Conservation (phyloP, 2,888 invertebrate species). For the Melinaea menophilus region DNA sequence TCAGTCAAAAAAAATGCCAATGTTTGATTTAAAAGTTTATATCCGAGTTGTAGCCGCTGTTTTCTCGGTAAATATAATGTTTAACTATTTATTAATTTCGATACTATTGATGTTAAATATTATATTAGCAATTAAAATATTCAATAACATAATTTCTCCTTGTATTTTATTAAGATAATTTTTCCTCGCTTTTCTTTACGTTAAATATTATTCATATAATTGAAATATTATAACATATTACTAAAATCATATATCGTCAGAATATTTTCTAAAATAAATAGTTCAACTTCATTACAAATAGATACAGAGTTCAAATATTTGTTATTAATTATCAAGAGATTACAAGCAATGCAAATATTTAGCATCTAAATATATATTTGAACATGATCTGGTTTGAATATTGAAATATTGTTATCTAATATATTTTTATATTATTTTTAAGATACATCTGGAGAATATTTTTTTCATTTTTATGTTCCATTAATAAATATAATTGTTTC, state of each 20-base stretch:
- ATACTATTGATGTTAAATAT: too few species aligned
- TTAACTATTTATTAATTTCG: too few species aligned
- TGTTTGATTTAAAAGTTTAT: conserved; percentile 62
- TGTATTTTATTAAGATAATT: too few species aligned
- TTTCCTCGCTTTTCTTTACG: too few species aligned
- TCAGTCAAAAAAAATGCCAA: conserved; percentile 63
- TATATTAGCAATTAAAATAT: too few species aligned
- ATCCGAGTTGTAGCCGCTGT: conserved; percentile 64
- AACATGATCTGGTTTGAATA: not conserved
- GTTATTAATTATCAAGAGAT: conserved; percentile 19
- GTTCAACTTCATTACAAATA: conserved; percentile 1
- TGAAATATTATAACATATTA: too few species aligned
- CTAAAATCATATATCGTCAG: conserved; percentile 9
- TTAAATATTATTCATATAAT: too few species aligned
- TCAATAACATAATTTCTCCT: too few species aligned
- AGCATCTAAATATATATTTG: too few species aligned
- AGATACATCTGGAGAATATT: too few species aligned
- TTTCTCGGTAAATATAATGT: conserved; percentile 60
- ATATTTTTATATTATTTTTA: not conserved
- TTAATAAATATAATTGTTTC: conserved; percentile 31
- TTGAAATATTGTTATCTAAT: not conserved
- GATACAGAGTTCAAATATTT: conserved; percentile 23
- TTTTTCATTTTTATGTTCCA: too few species aligned
- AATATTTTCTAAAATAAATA: too few species aligned
- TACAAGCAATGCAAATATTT: conserved; percentile 17